phyloP scores from a whole-genome alignment of 2,888 invertebrate species.

The Suillia variegata region DNA sequence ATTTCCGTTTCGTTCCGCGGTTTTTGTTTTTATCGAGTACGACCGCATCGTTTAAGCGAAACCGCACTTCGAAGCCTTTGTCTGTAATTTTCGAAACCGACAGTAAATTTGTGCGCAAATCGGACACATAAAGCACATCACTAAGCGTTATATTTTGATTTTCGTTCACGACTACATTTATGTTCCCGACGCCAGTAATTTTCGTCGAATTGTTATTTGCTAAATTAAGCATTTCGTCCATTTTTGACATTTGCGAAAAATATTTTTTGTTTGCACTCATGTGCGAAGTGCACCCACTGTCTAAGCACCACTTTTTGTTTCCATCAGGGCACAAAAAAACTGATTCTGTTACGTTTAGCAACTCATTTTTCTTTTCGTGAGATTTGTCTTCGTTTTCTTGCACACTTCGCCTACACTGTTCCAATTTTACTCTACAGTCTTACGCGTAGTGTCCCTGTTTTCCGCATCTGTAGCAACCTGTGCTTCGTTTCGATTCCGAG shows the following conservation, averaged over 20 bases:
- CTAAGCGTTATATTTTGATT: conserved; percentile 6
- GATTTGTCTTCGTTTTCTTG: not conserved
- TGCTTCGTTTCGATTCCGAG: not conserved
- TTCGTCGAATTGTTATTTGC: conserved; percentile 15
- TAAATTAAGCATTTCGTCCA: conserved; percentile 11
- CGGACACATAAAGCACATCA: conserved; percentile 20
- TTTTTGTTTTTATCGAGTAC: not conserved
- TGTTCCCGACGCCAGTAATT: conserved; percentile 11
- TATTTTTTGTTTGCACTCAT: conserved; percentile 9
- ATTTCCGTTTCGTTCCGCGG: not conserved
- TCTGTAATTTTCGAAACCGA: conserved; percentile 16
- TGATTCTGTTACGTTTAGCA: not conserved
- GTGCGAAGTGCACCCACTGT: conserved; percentile 20
- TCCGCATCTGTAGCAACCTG: conserved; percentile 5
- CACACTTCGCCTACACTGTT: not conserved
- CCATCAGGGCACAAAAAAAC: not conserved
- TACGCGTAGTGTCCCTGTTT: conserved; percentile 3
- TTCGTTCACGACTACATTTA: conserved; percentile 3
- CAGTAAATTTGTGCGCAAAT: conserved; percentile 17
- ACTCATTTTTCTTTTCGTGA: not conserved
- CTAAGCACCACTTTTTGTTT: conserved; percentile 14
- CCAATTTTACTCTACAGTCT: not conserved
- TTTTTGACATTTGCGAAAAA: not conserved
- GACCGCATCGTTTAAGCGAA: not conserved
- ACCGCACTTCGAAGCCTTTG: conserved; percentile 12